These are phyloP conservation scores for Bombus huntii DNA, from an alignment of 1,140 invertebrate species.

Conservation along the genomic window DNA sequence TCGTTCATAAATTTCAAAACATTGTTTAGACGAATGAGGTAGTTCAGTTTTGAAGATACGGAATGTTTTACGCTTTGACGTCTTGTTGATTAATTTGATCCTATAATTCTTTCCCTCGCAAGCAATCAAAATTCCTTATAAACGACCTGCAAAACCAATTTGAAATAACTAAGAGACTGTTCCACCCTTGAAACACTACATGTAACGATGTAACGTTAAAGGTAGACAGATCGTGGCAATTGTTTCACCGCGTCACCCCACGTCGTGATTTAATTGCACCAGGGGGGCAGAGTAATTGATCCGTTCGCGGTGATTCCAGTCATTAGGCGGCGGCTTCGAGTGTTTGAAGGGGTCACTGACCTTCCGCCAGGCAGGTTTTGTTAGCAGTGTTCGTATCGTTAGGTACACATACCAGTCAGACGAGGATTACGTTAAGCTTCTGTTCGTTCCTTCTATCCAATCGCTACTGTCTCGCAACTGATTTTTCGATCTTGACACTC, in stretches of 20 bases:
- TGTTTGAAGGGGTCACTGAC: conserved; percentile 54
- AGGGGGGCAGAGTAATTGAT: conserved; percentile 19
- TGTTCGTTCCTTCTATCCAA: not conserved
- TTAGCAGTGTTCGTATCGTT: conserved; percentile 40
- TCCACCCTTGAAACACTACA: too few relatives aligned
- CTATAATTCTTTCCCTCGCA: too few relatives aligned
- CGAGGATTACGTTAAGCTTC: conserved; percentile 43
- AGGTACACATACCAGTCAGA: conserved; percentile 21
- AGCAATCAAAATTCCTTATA: too few relatives aligned
- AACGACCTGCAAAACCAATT: too few relatives aligned
- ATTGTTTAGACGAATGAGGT: too few relatives aligned
- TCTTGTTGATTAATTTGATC: too few relatives aligned
- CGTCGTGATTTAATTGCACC: conserved; percentile 36
- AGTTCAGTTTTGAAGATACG: too few relatives aligned
- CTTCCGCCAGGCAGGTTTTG: conserved; percentile 45
- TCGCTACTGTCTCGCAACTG: too few relatives aligned
- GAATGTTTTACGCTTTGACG: too few relatives aligned
- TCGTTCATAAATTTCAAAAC: too few relatives aligned
- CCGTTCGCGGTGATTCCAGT: conserved; percentile 42
- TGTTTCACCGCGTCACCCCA: conserved; percentile 3
- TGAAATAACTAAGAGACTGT: too few relatives aligned
- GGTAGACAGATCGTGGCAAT: conserved; percentile 1
- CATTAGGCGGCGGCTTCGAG: conserved; percentile 42
- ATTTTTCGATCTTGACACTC: not conserved
- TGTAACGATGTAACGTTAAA: not conserved